A percentile compares a stretch with the other conserved stretches of the same genome.
These are phyloP conservation scores for Petrocephalus sullivani DNA, from an alignment of 2,797 vertebrate genomes.

Conservation along the genomic window DNA sequence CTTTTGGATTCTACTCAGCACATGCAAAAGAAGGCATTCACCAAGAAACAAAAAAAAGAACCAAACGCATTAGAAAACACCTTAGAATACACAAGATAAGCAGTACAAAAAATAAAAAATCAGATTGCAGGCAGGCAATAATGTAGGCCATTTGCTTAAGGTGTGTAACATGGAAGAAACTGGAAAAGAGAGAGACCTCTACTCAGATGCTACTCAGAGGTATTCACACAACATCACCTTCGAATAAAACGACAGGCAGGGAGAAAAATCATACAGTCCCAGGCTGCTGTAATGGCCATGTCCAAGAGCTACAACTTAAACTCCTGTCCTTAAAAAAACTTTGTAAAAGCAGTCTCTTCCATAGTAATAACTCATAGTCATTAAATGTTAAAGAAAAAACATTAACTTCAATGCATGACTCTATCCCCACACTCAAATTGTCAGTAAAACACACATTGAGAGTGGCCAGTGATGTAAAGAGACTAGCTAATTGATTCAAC, in stretches of 20 bases:
- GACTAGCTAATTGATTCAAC: constrained; percentile 32
- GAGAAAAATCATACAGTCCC: background rate
- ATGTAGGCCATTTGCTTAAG: background rate
- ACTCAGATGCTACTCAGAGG: background rate
- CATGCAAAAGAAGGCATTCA: background rate
- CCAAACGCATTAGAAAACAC: background rate
- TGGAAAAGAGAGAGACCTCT: background rate
- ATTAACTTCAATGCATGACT: constrained; percentile 15
- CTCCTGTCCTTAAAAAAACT: background rate
- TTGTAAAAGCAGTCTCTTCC: constrained; percentile 8
- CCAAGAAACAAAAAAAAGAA: background rate
- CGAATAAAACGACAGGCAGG: background rate
- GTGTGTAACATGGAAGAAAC: background rate
- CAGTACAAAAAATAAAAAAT: background rate
- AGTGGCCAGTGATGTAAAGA: constrained; percentile 16
- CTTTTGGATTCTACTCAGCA: background rate
- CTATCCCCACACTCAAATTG: constrained; percentile 11
- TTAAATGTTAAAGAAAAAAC: constrained; percentile 22
- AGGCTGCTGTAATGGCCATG: background rate
- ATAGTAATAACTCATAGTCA: background rate
- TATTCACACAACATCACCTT: background rate
- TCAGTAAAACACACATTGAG: constrained; percentile 23
- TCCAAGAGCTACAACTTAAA: background rate
- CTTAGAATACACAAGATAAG: background rate
- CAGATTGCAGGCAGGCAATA: background rate